Evolutionary conservation across 2,113 vertebrate species (phyloP).

Genomic region (Benitochromis conjunctus): DNA sequence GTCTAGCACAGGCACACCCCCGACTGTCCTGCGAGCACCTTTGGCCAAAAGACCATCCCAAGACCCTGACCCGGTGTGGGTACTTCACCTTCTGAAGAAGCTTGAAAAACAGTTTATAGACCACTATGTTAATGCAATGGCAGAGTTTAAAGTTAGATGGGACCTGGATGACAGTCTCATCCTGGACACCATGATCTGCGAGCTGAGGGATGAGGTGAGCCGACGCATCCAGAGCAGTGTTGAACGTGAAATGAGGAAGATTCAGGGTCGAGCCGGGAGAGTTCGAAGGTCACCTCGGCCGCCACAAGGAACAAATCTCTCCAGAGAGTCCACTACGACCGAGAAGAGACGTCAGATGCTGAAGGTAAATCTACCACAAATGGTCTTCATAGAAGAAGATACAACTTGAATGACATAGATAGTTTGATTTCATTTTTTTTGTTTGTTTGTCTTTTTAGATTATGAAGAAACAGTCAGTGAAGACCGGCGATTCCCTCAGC

Average conservation of each 20-base stretch:
- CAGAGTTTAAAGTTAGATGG: slow-evolving; percentile 81
- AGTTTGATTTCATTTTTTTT: background rate
- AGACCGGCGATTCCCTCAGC: slow-evolving; percentile 42
- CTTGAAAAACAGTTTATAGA: slow-evolving; percentile 83
- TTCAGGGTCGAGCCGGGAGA: slow-evolving; percentile 63
- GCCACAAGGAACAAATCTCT: slow-evolving; percentile 27
- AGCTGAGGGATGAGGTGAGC: slow-evolving; percentile 80
- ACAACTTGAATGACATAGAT: background rate
- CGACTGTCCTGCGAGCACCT: background rate
- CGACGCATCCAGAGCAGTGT: slow-evolving; percentile 78
- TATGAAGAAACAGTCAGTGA: slow-evolving; percentile 71
- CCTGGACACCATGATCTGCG: slow-evolving; percentile 78
- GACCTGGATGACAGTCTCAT: slow-evolving; percentile 73
- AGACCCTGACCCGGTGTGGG: slow-evolving; percentile 78
- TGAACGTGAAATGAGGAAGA: slow-evolving; percentile 77
- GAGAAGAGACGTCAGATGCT: slow-evolving; percentile 74
- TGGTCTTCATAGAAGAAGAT: background rate
- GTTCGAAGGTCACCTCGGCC: slow-evolving; percentile 14
- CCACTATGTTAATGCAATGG: slow-evolving; percentile 78
- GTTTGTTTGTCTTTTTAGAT: slow-evolving; percentile 36
- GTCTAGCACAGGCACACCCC: slow-evolving; percentile 26
- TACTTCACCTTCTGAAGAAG: slow-evolving; percentile 80
- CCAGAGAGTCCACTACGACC: slow-evolving; percentile 65
- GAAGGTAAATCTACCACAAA: slow-evolving; percentile 39
- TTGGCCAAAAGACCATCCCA: slow-evolving; percentile 34